Conservation (phyloP, 2,797 vertebrate species). For the Karalla daura region DNA sequence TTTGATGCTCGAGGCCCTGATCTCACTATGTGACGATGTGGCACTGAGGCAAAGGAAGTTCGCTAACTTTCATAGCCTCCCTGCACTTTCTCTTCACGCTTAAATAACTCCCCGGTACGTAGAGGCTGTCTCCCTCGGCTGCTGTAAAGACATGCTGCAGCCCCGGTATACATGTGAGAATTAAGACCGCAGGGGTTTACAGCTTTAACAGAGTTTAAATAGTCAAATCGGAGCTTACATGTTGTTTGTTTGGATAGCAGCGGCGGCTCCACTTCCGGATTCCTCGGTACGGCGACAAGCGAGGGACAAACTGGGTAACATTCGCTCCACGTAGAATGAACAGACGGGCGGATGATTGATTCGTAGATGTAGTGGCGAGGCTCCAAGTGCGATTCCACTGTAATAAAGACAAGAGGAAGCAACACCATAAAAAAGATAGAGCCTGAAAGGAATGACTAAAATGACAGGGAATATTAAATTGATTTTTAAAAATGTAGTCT, state of each 20-base stretch:
- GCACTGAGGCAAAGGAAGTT: constrained; percentile 55
- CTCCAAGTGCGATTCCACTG: no score
- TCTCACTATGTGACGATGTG: constrained; percentile 71
- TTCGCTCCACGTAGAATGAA: no score
- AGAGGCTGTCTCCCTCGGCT: fast-evolving
- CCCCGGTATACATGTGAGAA: fast-evolving
- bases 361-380: no score
- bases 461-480: no score
- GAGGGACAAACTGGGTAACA: neutral
- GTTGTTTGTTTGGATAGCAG: constrained; percentile 52
- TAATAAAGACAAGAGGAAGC: no score
- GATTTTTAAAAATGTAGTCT: no score
- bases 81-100: neutral
- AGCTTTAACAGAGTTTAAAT: no score
- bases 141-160: fast-evolving
- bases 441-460: no score
- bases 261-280: constrained; percentile 57
- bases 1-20: neutral
- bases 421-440: no score
- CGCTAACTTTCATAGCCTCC: constrained; percentile 55
- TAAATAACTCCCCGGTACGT: neutral
- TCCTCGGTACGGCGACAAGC: constrained; percentile 57
- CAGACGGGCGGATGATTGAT: no score
- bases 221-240: constrained; percentile 67
- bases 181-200: fast-evolving